Evolutionary conservation across 2,113 vertebrate genomes (phyloP).

Genomic region (Sphaerodactylus townsendi): DNA sequence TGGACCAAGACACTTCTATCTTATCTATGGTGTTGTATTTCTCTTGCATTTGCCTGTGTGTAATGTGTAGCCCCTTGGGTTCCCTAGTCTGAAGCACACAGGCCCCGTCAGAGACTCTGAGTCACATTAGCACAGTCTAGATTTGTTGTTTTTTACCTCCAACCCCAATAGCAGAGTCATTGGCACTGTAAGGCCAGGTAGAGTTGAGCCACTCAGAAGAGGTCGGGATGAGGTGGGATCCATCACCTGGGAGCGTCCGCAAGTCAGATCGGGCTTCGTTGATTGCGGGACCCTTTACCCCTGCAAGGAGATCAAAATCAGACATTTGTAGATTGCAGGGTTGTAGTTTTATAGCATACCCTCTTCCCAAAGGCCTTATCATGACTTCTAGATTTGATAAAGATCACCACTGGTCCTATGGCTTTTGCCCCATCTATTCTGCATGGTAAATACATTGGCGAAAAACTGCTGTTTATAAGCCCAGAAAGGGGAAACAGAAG

Average conservation of each 20-base stretch:
- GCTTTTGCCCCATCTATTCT: neutral
- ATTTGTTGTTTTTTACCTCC: constrained; percentile 45
- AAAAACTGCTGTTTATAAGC: neutral
- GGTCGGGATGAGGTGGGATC: constrained; percentile 11
- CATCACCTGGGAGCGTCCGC: constrained; percentile 28
- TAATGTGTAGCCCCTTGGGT: no score
- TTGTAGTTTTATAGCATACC: neutral
- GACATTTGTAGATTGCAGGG: neutral
- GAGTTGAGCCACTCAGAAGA: constrained; percentile 36
- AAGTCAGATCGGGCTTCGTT: neutral
- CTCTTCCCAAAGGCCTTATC: neutral
- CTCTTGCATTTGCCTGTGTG: neutral
- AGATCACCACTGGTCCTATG: neutral
- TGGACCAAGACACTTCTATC: neutral
- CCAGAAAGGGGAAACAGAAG: neutral
- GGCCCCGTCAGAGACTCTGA: neutral
- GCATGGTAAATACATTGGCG: neutral
- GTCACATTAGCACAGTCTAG: neutral
- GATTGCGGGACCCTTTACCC: constrained; percentile 40
- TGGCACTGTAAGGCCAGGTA: constrained; percentile 59
- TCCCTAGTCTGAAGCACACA: neutral
- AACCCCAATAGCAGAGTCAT: constrained; percentile 22
- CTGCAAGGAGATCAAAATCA: constrained; percentile 34
- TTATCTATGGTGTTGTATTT: neutral
- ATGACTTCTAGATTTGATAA: neutral